Conservation (phyloP, 2,113 vertebrate species). For the Ranitomeya imitator region DNA sequence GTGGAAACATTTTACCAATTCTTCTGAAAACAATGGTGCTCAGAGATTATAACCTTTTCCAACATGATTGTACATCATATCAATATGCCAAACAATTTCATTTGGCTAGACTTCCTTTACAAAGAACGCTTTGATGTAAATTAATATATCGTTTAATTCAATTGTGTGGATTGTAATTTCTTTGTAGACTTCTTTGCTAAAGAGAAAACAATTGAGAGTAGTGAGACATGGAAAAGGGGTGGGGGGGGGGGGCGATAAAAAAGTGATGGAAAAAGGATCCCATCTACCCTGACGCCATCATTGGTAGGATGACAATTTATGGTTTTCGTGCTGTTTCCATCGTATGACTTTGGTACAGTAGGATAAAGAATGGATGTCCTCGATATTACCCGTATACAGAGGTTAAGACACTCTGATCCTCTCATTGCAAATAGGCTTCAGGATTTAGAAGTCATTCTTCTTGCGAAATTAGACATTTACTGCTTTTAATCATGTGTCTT, state of each 20-base stretch:
- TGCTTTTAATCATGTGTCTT: constrained; percentile 49
- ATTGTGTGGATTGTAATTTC: neutral
- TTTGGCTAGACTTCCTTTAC: no score
- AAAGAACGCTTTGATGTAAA: no score
- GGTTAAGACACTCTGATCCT: constrained; percentile 52
- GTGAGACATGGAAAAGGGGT: neutral
- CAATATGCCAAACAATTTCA: no score
- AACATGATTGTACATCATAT: no score
- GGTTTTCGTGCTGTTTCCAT: neutral
- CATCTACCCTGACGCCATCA: neutral
- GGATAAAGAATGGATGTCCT: constrained; percentile 51
- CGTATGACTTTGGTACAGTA: constrained; percentile 22
- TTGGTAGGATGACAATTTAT: constrained; percentile 30
- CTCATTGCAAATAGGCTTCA: constrained; percentile 48
- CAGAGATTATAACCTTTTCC: no score
- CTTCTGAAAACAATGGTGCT: no score
- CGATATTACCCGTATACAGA: neutral
- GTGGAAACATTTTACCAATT: no score
- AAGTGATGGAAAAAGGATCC: neutral
- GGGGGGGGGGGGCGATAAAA: no score
- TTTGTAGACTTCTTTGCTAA: neutral
- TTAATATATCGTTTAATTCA: no score
- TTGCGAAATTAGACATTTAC: constrained; percentile 52
- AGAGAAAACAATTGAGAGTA: neutral
- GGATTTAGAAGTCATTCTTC: constrained; percentile 60